Percentiles rank a stretch among this genome's conserved stretches.
Conservation (phyloP, 2,888 invertebrate species). For the Cylloceria caligata region DNA sequence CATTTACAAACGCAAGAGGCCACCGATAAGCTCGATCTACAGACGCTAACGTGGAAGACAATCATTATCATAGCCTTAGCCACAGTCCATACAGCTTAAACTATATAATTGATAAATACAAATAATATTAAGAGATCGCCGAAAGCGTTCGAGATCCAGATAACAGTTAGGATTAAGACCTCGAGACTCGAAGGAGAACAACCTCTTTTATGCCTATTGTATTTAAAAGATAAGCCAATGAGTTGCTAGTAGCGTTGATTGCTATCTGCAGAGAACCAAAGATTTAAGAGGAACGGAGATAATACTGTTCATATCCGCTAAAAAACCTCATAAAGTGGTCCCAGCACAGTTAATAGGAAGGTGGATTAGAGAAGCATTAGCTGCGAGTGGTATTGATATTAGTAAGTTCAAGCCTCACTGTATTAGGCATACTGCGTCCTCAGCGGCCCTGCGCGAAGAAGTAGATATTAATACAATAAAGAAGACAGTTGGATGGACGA, state of each 20-base stretch:
- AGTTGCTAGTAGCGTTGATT: slow-evolving; percentile 42
- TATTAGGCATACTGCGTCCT: slow-evolving; percentile 51
- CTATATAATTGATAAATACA: slow-evolving; percentile 41
- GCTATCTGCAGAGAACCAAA: slow-evolving; percentile 34
- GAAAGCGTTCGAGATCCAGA: slow-evolving; percentile 43
- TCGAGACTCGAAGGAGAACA: slow-evolving; percentile 45
- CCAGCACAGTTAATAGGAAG: slow-evolving; percentile 39
- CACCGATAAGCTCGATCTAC: slow-evolving; percentile 16
- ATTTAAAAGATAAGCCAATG: background rate
- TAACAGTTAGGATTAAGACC: slow-evolving; percentile 54
- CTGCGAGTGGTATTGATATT: slow-evolving; percentile 24
- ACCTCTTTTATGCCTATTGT: slow-evolving; percentile 38
- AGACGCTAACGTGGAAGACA: slow-evolving; percentile 5
- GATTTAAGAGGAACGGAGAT: background rate
- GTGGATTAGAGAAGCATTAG: slow-evolving; percentile 45
- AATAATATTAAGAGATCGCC: slow-evolving; percentile 11
- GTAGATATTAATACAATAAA: slow-evolving; percentile 46
- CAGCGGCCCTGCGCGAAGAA: slow-evolving; percentile 23
- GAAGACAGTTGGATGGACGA: slow-evolving; percentile 49
- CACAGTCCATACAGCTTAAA: slow-evolving; percentile 50
- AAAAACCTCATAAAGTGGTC: slow-evolving; percentile 37
- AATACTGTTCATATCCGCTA: slow-evolving; percentile 32
- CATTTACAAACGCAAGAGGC: background rate
- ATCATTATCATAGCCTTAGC: slow-evolving; percentile 33
- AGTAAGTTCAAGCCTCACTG: slow-evolving; percentile 43